Conservation (phyloP, 2,113 vertebrate genomes). For the Baryphthengus martii region DNA sequence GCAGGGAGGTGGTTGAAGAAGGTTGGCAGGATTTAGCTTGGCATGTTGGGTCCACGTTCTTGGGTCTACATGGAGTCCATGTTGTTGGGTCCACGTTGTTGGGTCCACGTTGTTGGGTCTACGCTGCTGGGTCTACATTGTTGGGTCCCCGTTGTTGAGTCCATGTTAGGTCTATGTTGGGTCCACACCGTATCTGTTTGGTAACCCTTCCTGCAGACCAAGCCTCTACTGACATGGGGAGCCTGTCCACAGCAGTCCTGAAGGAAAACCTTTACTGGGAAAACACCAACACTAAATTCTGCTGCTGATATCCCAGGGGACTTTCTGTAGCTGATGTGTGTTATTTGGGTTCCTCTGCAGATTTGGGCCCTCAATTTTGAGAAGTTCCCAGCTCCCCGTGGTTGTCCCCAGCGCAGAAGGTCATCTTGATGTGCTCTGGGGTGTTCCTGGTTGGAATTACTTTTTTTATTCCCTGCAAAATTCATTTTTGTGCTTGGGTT, state of each 20-base stretch:
- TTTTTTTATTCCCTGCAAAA: background rate
- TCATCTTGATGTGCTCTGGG: background rate
- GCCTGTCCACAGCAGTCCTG: rapidly evolving
- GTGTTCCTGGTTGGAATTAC: background rate
- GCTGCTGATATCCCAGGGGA: background rate
- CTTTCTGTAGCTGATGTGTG: background rate
- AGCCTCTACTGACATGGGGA: background rate
- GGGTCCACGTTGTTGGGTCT: background rate
- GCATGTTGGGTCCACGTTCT: rapidly evolving
- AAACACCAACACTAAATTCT: background rate
- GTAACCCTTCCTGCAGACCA: background rate
- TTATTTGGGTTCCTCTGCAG: background rate
- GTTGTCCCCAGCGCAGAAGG: background rate
- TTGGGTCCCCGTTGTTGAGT: background rate
- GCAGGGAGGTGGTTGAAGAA: background rate
- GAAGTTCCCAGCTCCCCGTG: rapidly evolving
- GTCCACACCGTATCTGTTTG: background rate
- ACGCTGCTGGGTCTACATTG: background rate
- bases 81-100: background rate
- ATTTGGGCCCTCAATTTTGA: background rate
- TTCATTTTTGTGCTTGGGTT: rapidly evolving
- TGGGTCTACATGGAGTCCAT: background rate
- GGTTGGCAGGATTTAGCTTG: background rate
- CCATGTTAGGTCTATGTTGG: background rate
- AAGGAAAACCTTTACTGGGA: background rate